Percentiles rank a stretch among this genome's conserved stretches.
These are phyloP conservation scores for Leptura quadrifasciata DNA, from an alignment of 2,888 invertebrate genomes.

Conservation along the genomic window DNA sequence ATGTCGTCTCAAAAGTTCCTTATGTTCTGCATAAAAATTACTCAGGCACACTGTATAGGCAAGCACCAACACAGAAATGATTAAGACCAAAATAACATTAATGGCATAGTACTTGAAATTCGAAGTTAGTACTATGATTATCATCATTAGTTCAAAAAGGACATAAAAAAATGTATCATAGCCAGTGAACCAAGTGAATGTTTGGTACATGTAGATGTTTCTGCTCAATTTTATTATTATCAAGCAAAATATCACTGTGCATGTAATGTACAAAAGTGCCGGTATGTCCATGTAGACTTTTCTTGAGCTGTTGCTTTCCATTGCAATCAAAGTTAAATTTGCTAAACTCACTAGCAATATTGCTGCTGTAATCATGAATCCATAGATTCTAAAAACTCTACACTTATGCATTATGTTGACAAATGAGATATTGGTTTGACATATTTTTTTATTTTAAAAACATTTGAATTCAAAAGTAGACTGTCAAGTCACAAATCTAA, in stretches of 20 bases:
- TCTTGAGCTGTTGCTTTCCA: conserved; percentile 3
- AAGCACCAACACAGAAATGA: conserved; percentile 27
- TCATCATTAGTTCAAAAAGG: conserved; percentile 33
- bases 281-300: neutral
- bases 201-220: conserved; percentile 25
- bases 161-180: conserved; percentile 36
- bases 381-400: conserved; percentile 16
- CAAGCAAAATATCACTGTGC: conserved; percentile 34
- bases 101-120: conserved; percentile 18
- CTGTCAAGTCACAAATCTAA: neutral
- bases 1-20: neutral
- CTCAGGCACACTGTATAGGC: conserved; percentile 40
- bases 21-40: conserved; percentile 29
- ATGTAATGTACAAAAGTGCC: conserved; percentile 18
- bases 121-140: conserved; percentile 26
- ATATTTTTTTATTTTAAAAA: neutral
- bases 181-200: conserved; percentile 30
- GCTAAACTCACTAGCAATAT: conserved; percentile 18
- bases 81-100: conserved; percentile 20
- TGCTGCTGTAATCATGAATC: conserved; percentile 18
- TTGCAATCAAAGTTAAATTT: conserved; percentile 30
- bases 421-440: neutral
- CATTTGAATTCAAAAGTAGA: neutral
- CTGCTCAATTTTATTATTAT: conserved; percentile 29
- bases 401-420: conserved; percentile 17